Percentiles rank a stretch among this genome's conserved stretches.
Conservation (phyloP, 37 sponge, comb jelly and placozoan genomes). For the Axinella damicornis region DNA sequence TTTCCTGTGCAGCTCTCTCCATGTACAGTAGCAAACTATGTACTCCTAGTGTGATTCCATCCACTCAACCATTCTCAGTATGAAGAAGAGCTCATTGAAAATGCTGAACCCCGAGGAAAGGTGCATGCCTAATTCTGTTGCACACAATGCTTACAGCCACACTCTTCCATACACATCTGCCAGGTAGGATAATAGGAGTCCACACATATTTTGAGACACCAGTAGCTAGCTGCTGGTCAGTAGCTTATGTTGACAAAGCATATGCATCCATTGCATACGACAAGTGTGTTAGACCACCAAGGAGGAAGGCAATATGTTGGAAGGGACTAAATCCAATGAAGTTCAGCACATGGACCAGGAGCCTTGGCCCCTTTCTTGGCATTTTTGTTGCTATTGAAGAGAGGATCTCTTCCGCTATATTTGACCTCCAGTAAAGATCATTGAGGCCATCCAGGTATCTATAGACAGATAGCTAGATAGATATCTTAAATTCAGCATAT, state of each 20-base stretch:
- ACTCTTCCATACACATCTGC: constrained; percentile 51
- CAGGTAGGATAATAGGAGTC: constrained; percentile 14
- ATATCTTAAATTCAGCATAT: too few relatives aligned
- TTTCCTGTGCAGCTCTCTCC: constrained; percentile 36
- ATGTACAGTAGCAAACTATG: constrained; percentile 46
- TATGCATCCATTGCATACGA: constrained; percentile 46
- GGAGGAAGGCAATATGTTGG: constrained; percentile 36
- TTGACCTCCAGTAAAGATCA: too few relatives aligned
- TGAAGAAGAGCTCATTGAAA: constrained; percentile 29
- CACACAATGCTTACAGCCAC: constrained; percentile 44
- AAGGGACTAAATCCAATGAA: constrained; percentile 49
- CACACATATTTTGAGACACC: constrained; percentile 40
- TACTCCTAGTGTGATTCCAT: constrained; percentile 4
- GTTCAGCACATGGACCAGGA: constrained; percentile 16
- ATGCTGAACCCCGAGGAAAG: constrained; percentile 48
- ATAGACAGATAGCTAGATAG: too few relatives aligned
- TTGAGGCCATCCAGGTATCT: too few relatives aligned
- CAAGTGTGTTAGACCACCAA: constrained; percentile 23
- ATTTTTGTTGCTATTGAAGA: too few relatives aligned
- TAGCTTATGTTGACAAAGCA: constrained; percentile 22
- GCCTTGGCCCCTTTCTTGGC: too few relatives aligned
- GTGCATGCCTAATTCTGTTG: constrained; percentile 12
- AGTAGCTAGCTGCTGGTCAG: constrained; percentile 13
- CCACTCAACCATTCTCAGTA: constrained; percentile 33
- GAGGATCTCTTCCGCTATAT: too few relatives aligned